Evolutionary conservation across 2,797 vertebrate species (phyloP), one percentile per base, ranked within the genome.

Genomic region (Natrix natrix): DNA sequence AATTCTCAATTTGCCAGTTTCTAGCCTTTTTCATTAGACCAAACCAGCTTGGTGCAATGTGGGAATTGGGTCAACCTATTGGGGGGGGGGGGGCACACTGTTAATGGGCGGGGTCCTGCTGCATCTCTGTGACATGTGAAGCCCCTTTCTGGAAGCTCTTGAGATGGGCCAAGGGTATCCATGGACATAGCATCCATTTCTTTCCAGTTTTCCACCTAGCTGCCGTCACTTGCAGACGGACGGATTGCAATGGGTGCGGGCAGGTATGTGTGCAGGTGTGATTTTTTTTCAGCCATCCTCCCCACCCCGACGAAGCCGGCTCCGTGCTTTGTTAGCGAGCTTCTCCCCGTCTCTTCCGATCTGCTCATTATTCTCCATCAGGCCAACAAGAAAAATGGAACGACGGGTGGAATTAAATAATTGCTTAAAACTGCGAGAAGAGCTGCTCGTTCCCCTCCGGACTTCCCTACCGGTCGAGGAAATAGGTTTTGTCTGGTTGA

Each of bases 391-490:
- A 93, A 91, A 88, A 69, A 91, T 95, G 95, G 52, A 90, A 94
- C 93, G 95, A 93, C 90, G 11, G 91, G 66, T 91, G 66, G 91
- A 94, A 90, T 83, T 95, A 94, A 94, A 89, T 94, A 95, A 93
- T 93, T 96, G 89, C 92, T 94, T 8, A 10, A 88, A 66, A 5
- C 92, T 88, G 52, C 28, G 11, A 66, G 90, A 92, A 74, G 91
- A 93, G 91, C 43, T 90, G 94, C 89, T 95, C 95, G 93, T 56
- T 52, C 48, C 93, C 92, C 94, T 96, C 93, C 95, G 92, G 93
- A 95, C 91, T n/a, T 94, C 93, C 94, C 89, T 94, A 8, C n/a
- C 92, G 52, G 94, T 92, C 55, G 92, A 86, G 92, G 57, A 95
- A 95, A 94, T 94, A 93, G 78, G 11, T 86, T 93, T 94, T 94